Evolutionary conservation across 2,888 invertebrate genomes (phyloP), one percentile per base, ranked within the genome.

Genomic region (Melitaea athalia): DNA sequence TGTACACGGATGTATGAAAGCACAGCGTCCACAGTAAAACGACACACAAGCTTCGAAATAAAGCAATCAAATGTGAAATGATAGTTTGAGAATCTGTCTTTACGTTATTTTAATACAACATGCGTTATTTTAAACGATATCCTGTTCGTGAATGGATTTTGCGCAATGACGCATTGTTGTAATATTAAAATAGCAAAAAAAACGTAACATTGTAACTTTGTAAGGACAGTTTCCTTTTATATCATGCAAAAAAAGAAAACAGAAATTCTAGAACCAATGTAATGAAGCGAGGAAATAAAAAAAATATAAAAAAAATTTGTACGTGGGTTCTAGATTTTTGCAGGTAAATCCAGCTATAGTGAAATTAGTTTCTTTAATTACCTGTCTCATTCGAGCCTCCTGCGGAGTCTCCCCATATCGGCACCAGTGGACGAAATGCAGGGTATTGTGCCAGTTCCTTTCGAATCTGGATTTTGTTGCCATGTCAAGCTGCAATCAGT

Each of bases 381-480:
- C 95, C 94, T 95, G 95, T 92, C 95, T 94, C 89, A 94, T 94
- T 82, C 95, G 93, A 87, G 94, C 94, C 86, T 95, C 94, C 83
- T 94, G 94, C 79, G 94, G 94, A 62, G 94, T 94, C 84, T 94
- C 94, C 68, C 95, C 95, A 77, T 96, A 95, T 75, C 95, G 94
- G 86, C 95, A 95, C 95, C 95, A 95, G 85, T 95, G 94, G 75
- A 94, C 94, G 87, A 94, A 94, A 92, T 91, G 95, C 89, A 94
- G 94, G 83, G 93, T 94, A 92, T 94, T 95, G 89, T 93, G 95
- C 94, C 94, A 94, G 83, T 94, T 94, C 79, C 93, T 89, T 88
- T 93, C 93, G 87, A 93, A 94, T 80, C 93, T 89, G 82, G 93
- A 93, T 81, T 93, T 93, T 75, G 93, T 91, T 72, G 94, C 94